A percentile compares a stretch with the other conserved stretches of the same genome.
These are phyloP conservation scores for Lutjanus argentimaculatus DNA, from an alignment of 2,797 vertebrate genomes.

Conservation along the genomic window DNA sequence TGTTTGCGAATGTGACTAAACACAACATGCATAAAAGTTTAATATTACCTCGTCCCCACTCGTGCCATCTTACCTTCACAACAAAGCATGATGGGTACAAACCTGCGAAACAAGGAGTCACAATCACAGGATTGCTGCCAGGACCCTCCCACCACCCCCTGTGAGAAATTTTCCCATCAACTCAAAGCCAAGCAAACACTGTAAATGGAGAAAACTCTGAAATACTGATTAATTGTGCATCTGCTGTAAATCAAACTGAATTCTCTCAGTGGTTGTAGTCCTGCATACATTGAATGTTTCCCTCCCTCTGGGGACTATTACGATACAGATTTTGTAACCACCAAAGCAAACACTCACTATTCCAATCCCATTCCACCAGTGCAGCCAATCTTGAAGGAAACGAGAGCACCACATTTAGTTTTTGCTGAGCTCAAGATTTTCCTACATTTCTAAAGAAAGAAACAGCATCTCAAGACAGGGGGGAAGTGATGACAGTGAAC, in stretches of 20 bases:
- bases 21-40: too few species aligned
- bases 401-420: constrained; percentile 69
- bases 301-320: constrained; percentile 28
- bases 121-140: constrained; percentile 18
- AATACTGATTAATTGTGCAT: constrained; percentile 49
- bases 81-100: constrained; percentile 26
- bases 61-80: constrained; percentile 65
- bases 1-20: too few species aligned
- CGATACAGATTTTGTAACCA: constrained; percentile 44
- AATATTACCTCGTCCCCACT: constrained; percentile 12
- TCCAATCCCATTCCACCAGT: constrained; percentile 47
- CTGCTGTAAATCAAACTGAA: constrained; percentile 38
- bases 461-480: constrained; percentile 52
- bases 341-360: constrained; percentile 35
- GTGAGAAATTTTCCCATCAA: constrained; percentile 42
- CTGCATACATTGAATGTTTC: constrained; percentile 36
- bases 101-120: constrained; percentile 16
- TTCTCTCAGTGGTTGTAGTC: constrained; percentile 20
- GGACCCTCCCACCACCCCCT: constrained; percentile 5
- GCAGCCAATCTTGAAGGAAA: constrained; percentile 68
- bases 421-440: constrained; percentile 74
- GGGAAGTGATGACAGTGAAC: constrained; percentile 72
- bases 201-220: constrained; percentile 26
- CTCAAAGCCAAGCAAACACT: constrained; percentile 32
- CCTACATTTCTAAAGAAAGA: constrained; percentile 71